Evolutionary conservation across 64 coral and sea anemone species (phyloP).

Genomic region (Dendrophyllia cribrosa): DNA sequence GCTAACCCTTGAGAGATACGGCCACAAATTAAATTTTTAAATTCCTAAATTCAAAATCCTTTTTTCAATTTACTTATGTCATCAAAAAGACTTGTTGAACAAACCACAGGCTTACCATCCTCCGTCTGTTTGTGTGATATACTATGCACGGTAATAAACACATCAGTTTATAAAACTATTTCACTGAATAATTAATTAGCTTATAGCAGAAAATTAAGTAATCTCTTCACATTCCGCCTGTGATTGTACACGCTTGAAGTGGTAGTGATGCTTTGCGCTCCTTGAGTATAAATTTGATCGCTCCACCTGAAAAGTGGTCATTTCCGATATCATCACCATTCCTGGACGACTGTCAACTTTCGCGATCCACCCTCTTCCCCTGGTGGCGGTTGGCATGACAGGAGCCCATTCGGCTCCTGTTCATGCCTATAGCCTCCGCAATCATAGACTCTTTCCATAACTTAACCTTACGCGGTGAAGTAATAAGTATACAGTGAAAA

Average conservation of each 20-base stretch:
- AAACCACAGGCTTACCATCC: too few relatives aligned
- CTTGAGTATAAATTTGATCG: conserved; percentile 11
- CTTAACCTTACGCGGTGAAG: conserved; percentile 25
- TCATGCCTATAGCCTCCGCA: not conserved
- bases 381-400: conserved; percentile 8
- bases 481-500: conserved; percentile 58
- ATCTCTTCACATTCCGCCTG: not conserved
- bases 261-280: not conserved
- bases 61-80: too few relatives aligned
- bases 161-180: not conserved
- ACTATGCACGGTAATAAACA: too few relatives aligned
- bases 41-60: too few relatives aligned
- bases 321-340: not conserved
- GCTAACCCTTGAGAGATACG: too few relatives aligned
- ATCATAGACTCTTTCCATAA: conserved; percentile 12
- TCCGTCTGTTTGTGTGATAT: too few relatives aligned
- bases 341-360: not conserved
- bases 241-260: not conserved
- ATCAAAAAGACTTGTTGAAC: too few relatives aligned
- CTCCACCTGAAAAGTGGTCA: not conserved
- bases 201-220: not conserved
- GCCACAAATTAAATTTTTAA: too few relatives aligned
- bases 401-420: not conserved
- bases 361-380: not conserved
- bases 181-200: conserved; percentile 37